Evolutionary conservation across 2,113 vertebrate species (phyloP).

Genomic region (Dicentrarchus labrax): DNA sequence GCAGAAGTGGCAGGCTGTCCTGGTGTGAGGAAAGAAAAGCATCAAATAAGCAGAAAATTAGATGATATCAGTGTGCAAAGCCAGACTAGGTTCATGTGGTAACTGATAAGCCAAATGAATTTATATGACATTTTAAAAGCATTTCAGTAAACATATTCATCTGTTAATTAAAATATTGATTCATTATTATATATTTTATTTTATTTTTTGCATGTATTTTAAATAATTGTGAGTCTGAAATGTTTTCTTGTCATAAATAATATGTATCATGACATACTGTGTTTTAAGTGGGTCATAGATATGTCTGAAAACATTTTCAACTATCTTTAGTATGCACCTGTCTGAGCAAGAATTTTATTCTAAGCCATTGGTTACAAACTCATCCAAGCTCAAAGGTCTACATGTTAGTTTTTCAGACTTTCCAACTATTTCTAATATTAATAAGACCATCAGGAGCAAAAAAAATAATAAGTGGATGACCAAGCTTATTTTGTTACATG

Average conservation of each 20-base stretch:
- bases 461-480: neutral
- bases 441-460: neutral
- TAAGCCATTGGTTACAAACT: neutral
- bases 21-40: conserved; percentile 31
- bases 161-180: neutral
- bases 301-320: too few relatives aligned
- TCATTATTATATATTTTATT: neutral
- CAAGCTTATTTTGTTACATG: neutral
- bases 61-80: neutral
- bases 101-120: neutral
- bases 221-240: neutral
- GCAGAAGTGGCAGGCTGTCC: conserved; percentile 33
- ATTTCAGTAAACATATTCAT: neutral
- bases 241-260: neutral
- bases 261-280: neutral
- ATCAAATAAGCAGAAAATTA: neutral
- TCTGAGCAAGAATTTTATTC: too few relatives aligned
- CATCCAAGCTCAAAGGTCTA: neutral
- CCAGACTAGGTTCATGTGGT: neutral
- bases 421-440: neutral
- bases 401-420: neutral
- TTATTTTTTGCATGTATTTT: neutral
- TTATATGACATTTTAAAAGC: neutral
- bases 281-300: neutral
- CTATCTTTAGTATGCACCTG: too few relatives aligned